Evolutionary conservation across 2,888 invertebrate species (phyloP), one percentile per base, ranked within the genome.

Genomic region (Balanococcus diminutus): DNA sequence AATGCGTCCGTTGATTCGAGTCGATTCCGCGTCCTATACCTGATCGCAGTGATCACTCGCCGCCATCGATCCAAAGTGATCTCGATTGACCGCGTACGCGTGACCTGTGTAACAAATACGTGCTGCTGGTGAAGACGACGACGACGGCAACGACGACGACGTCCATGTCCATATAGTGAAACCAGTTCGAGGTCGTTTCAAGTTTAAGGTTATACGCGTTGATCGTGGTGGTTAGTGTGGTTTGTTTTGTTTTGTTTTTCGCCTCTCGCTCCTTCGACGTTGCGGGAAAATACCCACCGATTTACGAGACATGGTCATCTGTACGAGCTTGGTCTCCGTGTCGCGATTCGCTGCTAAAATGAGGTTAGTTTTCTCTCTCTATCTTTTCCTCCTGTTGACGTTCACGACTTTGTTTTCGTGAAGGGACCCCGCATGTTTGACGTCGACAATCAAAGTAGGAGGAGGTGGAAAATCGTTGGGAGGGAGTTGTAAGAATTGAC

Each of bases 131-230:
- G 46, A 16, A 2, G 36, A 36, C 36, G 56, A 14, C n/a, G 46
- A 46, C n/a, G 11, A 11, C 42, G 51, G 3, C 16, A 11, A 9
- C 22, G 22, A 51, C 51, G 51, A 19, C 51, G 56, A 56, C 56
- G 51, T 19, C 51, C n/a, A n/a, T n/a, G 4, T 19, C 25, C 11
- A n/a, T n/a, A n/a, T n/a, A 67, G 67, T 28, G 2, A 28, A 67
- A 67, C 67, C 67, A 67, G 67, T 67, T 67, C 67, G 67, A 67
- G 67, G 67, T 28, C 67, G 67, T 67, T 67, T 28, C 67, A 67
- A 67, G 67, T 67, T 67, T 67, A 67, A 67, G 67, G 67, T 67
- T 28, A 16, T 16, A 56, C 56, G 56, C 19, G 11, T 8, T 56
- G 56, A 56, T 56, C 22, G 56, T 46, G 16, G 8, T 42, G 14